A percentile compares a stretch with the other conserved stretches of the same genome.
These are phyloP conservation scores for Copidosoma aretas DNA, from an alignment of 2,888 invertebrate species.

Conservation along the genomic window DNA sequence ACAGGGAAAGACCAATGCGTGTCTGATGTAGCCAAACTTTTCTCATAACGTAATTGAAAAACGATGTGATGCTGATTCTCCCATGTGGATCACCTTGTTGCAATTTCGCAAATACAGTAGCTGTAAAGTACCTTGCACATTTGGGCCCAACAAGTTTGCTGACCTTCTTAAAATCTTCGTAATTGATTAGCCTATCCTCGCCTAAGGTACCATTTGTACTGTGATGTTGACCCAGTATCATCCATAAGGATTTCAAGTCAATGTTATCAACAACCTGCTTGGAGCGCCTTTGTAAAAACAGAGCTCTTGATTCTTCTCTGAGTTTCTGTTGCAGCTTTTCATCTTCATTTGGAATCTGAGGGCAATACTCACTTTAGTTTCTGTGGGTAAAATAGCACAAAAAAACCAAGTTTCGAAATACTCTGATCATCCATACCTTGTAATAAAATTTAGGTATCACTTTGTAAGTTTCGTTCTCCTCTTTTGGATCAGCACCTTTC, in stretches of 20 bases:
- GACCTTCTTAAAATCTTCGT: constrained; percentile 83
- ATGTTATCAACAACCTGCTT: constrained; percentile 84
- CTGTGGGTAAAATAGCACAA: background rate
- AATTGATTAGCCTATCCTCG: constrained; percentile 86
- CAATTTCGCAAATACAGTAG: constrained; percentile 85
- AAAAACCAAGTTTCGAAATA: no score
- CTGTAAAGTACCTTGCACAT: constrained; percentile 80
- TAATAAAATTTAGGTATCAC: constrained; percentile 79
- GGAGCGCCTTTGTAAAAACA: constrained; percentile 85
- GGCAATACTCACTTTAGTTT: constrained; percentile 1
- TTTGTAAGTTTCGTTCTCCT: constrained; percentile 65
- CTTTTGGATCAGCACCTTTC: constrained; percentile 64
- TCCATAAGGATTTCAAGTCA: constrained; percentile 86
- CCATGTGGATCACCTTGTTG: constrained; percentile 87
- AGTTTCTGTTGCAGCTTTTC: constrained; percentile 81
- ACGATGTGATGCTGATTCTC: constrained; percentile 83
- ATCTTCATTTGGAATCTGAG: constrained; percentile 73
- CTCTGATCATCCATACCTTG: constrained; percentile 58
- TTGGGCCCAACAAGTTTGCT: constrained; percentile 77
- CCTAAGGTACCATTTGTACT: constrained; percentile 71
- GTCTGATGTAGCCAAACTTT: constrained; percentile 96
- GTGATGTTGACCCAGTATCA: constrained; percentile 80
- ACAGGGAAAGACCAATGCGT: constrained; percentile 88
- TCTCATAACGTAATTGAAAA: constrained; percentile 95
- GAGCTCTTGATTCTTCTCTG: constrained; percentile 86